Conservation (phyloP, 1,140 invertebrate genomes). For the Planococcus citri region DNA sequence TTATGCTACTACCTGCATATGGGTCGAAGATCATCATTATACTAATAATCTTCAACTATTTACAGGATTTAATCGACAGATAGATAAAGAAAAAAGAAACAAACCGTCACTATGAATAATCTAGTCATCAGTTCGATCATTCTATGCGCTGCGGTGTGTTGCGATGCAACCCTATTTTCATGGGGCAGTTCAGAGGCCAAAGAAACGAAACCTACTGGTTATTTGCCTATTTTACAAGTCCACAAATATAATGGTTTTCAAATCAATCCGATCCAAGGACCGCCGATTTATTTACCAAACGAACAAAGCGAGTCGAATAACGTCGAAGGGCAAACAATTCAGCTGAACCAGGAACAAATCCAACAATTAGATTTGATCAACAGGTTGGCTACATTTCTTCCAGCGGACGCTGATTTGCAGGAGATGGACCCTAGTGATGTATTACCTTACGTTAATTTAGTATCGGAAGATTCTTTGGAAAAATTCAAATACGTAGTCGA, state of each 20-base stretch:
- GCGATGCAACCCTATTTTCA: neutral
- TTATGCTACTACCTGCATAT: neutral
- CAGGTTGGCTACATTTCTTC: neutral
- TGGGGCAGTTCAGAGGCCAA: neutral
- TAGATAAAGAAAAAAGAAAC: too few relatives aligned
- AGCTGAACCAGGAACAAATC: neutral
- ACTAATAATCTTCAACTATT: neutral
- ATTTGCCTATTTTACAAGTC: neutral
- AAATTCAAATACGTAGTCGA: neutral
- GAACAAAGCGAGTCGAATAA: neutral
- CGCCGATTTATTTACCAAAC: neutral
- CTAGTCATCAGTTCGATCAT: neutral
- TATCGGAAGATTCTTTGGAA: neutral
- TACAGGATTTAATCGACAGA: too few relatives aligned
- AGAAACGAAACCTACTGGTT: neutral
- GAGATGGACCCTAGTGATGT: neutral
- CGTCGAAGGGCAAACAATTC: neutral
- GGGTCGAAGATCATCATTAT: neutral
- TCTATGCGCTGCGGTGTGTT: neutral
- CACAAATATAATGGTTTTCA: slow-evolving; percentile 6
- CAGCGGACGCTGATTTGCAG: neutral
- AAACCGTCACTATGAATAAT: neutral
- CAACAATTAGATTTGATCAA: slow-evolving; percentile 9
- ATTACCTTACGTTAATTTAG: neutral
- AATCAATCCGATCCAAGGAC: neutral